Conservation (phyloP, 2,113 vertebrate genomes). For the Cathartes aura region DNA sequence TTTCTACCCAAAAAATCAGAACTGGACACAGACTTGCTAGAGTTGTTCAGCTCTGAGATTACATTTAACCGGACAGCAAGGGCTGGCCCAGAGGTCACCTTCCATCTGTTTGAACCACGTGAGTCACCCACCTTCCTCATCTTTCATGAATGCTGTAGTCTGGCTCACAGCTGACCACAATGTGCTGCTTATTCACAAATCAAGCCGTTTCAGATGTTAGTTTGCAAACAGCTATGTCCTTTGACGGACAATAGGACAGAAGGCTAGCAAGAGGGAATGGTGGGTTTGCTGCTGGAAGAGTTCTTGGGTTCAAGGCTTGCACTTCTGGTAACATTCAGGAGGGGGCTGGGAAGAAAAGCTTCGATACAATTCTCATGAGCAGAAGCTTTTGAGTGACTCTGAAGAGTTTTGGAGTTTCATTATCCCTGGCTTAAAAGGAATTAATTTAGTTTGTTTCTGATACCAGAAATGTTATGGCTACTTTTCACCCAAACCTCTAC, state of each 20-base stretch:
- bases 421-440: not conserved
- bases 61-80: not conserved
- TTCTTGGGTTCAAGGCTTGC: not conserved
- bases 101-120: not conserved
- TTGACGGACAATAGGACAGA: not conserved
- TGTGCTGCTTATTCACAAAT: not conserved
- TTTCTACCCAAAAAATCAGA: constrained; percentile 45
- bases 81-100: not conserved
- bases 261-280: not conserved
- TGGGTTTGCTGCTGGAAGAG: not conserved
- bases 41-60: not conserved
- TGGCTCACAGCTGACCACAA: not conserved
- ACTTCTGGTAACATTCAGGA: not conserved
- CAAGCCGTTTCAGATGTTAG: not conserved
- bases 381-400: not conserved
- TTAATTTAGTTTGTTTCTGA: not conserved
- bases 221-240: not conserved
- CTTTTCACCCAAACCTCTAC: not conserved
- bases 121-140: constrained; percentile 24
- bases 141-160: not conserved
- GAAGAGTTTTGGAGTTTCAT: not conserved
- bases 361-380: not conserved
- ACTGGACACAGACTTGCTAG: not conserved
- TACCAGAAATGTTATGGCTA: not conserved
- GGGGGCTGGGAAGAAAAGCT: not conserved